Evolutionary conservation across 2,113 vertebrate genomes (phyloP).

Genomic region (Todiramphus saurophagus): DNA sequence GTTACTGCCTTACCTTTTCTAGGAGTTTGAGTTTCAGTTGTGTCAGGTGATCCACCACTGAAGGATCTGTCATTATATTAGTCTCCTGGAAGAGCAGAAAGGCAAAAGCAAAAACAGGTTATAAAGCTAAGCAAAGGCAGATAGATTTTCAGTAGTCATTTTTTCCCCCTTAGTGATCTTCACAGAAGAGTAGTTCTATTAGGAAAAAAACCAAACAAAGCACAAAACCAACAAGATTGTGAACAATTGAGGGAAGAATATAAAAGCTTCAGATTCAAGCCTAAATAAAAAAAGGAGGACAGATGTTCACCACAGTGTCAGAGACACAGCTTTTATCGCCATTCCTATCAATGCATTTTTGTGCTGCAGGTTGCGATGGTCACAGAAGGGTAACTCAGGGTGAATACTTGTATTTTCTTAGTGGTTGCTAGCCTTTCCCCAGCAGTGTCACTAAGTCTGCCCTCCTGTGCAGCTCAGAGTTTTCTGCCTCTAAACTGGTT

Average conservation of each 20-base stretch:
- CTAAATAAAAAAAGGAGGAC: neutral
- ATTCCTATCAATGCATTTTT: neutral
- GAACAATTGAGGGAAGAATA: neutral
- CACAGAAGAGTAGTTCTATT: neutral
- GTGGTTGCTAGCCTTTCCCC: neutral
- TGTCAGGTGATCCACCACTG: slow-evolving; percentile 77
- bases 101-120: neutral
- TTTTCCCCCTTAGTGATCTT: neutral
- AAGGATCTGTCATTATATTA: slow-evolving; percentile 67
- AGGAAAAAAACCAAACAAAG: neutral
- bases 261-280: neutral
- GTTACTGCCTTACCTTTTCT: slow-evolving; percentile 76
- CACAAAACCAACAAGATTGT: neutral
- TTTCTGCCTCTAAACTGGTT: slow-evolving; percentile 28
- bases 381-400: neutral
- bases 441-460: neutral
- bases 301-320: neutral
- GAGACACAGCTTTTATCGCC: neutral
- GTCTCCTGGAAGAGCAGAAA: neutral
- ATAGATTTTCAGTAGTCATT: neutral
- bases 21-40: slow-evolving; percentile 79
- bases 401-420: neutral
- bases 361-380: neutral
- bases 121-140: neutral
- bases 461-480: neutral